These are phyloP conservation scores for Drosophila paranaensis DNA, from an alignment of 2,888 invertebrate species.

Conservation along the genomic window DNA sequence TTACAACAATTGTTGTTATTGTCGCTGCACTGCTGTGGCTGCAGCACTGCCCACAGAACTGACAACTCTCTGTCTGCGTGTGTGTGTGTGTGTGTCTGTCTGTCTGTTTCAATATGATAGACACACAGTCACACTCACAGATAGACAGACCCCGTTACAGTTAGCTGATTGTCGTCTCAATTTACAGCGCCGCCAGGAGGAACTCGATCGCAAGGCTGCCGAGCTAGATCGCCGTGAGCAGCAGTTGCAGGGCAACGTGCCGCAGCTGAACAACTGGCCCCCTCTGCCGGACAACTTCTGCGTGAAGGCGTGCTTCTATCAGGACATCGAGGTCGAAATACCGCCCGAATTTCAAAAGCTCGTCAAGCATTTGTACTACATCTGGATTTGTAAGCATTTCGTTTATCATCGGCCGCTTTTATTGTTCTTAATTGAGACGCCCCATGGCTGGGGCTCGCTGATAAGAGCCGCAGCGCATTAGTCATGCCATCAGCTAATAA, in stretches of 20 bases:
- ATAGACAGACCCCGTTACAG: neutral
- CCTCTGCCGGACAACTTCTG: constrained; percentile 97
- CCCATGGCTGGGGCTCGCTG: constrained; percentile 1
- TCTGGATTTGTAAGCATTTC: constrained; percentile 96
- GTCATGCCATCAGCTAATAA: constrained; percentile 44
- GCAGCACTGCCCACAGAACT: constrained; percentile 18
- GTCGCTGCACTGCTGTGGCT: constrained; percentile 54
- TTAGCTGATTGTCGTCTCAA: constrained; percentile 6
- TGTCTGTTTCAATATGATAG: neutral
- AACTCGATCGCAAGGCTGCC: constrained; percentile 95
- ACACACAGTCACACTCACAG: neutral
- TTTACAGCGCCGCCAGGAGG: constrained; percentile 92
- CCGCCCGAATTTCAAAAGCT: constrained; percentile 98
- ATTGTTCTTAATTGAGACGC: constrained; percentile 28
- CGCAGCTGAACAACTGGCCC: constrained; percentile 98
- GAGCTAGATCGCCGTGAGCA: constrained; percentile 95
- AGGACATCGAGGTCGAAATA: constrained; percentile 99
- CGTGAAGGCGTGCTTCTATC: constrained; percentile 99
- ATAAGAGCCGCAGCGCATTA: constrained; percentile 50
- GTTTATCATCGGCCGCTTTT: constrained; percentile 7
- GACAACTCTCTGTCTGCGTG: neutral
- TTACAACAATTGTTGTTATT: constrained; percentile 22
- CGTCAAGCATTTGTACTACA: constrained; percentile 96
- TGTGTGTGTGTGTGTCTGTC: neutral
- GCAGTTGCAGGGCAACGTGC: constrained; percentile 89